Evolutionary conservation across 2,888 invertebrate genomes (phyloP).

Genomic region (Nesidiocoris tenuis): DNA sequence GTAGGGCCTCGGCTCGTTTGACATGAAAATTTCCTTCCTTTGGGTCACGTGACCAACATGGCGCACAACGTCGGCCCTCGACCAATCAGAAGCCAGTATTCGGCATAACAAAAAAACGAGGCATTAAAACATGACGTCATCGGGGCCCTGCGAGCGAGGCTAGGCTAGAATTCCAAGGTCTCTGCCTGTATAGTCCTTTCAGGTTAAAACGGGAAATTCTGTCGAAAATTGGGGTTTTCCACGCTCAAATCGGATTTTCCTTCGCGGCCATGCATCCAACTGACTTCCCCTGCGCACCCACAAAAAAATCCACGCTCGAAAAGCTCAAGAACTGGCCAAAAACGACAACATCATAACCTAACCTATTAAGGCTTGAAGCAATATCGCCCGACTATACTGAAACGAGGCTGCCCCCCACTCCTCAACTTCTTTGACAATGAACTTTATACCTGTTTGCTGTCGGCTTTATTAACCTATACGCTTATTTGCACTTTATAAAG

Average conservation of each 20-base stretch:
- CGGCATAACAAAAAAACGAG: constrained; percentile 54
- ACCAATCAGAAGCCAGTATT: constrained; percentile 55
- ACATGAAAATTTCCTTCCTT: constrained; percentile 64
- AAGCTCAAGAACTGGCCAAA: neutral
- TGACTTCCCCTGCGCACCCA: neutral
- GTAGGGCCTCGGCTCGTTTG: constrained; percentile 59
- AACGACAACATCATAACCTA: constrained; percentile 13
- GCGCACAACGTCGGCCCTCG: constrained; percentile 57
- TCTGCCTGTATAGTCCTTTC: constrained; percentile 49
- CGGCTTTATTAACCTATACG: constrained; percentile 37
- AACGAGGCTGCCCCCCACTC: constrained; percentile 44
- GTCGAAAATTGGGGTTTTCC: constrained; percentile 6
- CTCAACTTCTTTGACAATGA: constrained; percentile 47
- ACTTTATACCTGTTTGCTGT: constrained; percentile 45
- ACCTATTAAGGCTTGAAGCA: constrained; percentile 43
- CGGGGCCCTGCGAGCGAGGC: constrained; percentile 48
- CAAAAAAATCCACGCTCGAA: neutral
- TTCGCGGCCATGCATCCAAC: neutral
- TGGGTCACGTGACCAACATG: constrained; percentile 67
- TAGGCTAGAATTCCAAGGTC: constrained; percentile 51
- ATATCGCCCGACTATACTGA: constrained; percentile 45
- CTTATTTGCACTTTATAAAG: constrained; percentile 42
- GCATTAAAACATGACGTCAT: constrained; percentile 57
- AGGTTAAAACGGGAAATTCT: constrained; percentile 40
- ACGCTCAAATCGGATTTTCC: neutral